Conservation (phyloP, 2,888 invertebrate genomes). For the Epistrophe grossulariae region DNA sequence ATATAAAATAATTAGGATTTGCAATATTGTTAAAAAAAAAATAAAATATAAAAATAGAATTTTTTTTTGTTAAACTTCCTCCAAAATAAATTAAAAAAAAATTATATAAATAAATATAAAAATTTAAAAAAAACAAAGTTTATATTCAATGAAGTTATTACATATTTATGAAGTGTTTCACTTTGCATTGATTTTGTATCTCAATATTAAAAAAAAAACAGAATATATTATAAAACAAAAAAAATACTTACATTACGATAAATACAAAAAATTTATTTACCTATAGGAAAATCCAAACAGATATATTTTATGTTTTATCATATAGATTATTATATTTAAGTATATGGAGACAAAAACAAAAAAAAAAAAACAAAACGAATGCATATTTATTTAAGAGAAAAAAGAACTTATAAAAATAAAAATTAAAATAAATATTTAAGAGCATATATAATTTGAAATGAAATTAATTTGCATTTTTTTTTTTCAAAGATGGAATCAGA, state of each 20-base stretch:
- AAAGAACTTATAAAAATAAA: conserved; percentile 38
- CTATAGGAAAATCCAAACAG: conserved; percentile 58
- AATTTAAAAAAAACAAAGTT: conserved; percentile 7
- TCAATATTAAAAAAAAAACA: conserved; percentile 25
- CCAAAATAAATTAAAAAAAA: background rate
- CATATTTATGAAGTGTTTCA: conserved; percentile 48
- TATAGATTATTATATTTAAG: conserved; percentile 55
- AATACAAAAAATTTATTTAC: conserved; percentile 45
- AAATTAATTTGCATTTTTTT: conserved; percentile 10
- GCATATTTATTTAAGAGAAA: conserved; percentile 62
- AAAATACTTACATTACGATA: conserved; percentile 18
- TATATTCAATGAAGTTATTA: conserved; percentile 35
- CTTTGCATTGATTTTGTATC: conserved; percentile 52
- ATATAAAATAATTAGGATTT: conserved; percentile 13
- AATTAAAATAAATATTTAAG: conserved; percentile 68
- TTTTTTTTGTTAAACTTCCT: conserved; percentile 22
- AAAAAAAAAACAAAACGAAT: conserved; percentile 50
- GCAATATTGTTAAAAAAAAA: conserved; percentile 21
- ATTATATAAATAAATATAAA: background rate
- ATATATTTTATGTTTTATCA: conserved; percentile 35
- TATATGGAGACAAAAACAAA: conserved; percentile 47
- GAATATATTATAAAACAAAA: background rate
- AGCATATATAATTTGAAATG: conserved; percentile 53
- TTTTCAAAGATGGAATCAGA: background rate
- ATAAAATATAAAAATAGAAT: background rate